These are phyloP conservation scores for Philhelius pedissequus DNA, from an alignment of 2,888 invertebrate genomes.

Conservation along the genomic window DNA sequence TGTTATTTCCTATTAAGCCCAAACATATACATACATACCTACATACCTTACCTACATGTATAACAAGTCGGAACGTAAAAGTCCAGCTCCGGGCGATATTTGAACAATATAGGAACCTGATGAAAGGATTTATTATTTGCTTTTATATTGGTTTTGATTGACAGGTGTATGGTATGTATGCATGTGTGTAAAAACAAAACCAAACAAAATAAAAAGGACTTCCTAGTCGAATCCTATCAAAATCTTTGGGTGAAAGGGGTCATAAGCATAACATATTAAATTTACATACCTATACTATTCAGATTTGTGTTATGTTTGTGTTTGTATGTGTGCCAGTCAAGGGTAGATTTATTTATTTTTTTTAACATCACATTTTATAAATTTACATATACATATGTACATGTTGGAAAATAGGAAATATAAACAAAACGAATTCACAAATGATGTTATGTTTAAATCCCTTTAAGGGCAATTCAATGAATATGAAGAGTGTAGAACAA, in stretches of 20 bases:
- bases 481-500: neutral
- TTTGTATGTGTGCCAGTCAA: neutral
- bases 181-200: neutral
- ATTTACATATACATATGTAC: too few relatives aligned
- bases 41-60: neutral
- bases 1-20: neutral
- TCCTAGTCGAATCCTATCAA: neutral
- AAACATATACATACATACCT: too few relatives aligned
- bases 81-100: neutral
- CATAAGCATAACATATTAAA: neutral
- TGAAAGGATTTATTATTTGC: conserved; percentile 37
- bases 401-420: neutral
- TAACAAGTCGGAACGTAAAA: neutral
- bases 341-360: conserved; percentile 19
- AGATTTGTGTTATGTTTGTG: neutral
- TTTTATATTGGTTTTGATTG: conserved; percentile 38
- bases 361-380: conserved; percentile 14
- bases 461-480: conserved; percentile 18
- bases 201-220: neutral
- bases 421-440: conserved; percentile 8
- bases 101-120: neutral
- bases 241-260: neutral
- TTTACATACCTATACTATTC: neutral
- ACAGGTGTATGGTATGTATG: too few relatives aligned
- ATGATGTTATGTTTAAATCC: conserved; percentile 15